Evolutionary conservation across 1,140 invertebrate genomes (phyloP), one percentile per base, ranked within the genome.

Genomic region (Myzus persicae): DNA sequence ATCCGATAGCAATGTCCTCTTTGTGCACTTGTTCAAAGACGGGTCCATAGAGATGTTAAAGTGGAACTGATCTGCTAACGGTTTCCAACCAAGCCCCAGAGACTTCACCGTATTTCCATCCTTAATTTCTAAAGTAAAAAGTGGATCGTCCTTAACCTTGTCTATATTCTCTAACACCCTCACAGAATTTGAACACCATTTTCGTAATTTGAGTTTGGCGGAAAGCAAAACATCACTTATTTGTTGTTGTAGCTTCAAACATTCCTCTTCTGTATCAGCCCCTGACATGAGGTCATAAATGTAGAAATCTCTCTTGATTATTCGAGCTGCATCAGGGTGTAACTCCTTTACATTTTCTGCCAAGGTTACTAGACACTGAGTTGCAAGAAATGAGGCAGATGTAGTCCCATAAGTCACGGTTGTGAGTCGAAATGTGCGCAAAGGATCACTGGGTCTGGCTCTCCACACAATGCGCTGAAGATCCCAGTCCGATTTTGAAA

Each of bases 331-430:
- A 14, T 18, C 1, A 11, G 44, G 44, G 11, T 11, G 26, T 0
- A 44, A 9, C 42, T 44, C 5, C 22, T 9, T 92, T 18, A 14
- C 24, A 38, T 26, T 7, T 67, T 54, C 54, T 90, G 3, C 3
- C 46, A 44, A 44, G 42, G 38, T 38, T 36, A 7, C 48, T 31
- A 90, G 89, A 11, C 89, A 90, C 6, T 90, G 38, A 54, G 48
- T 54, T 22, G 89, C 54, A 26, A 54, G 36, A 54, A 54, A 90
- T 22, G 89, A 36, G n/a, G 89, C 48, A 42, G 89, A 90, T 20
- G 89, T 67, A 54, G 89, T 90, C 38, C 48, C 89, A 90, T 90
- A 90, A 54, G 89, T 90, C 22, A 90, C 48, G 0, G 89, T 90
- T 59, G 46, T 59, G 1, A 90, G 89, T 59, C 40, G 9, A 67